Base-by-base conservation (phyloP, 2,888 invertebrate genomes). In the Salpingus planirostris region DNA sequence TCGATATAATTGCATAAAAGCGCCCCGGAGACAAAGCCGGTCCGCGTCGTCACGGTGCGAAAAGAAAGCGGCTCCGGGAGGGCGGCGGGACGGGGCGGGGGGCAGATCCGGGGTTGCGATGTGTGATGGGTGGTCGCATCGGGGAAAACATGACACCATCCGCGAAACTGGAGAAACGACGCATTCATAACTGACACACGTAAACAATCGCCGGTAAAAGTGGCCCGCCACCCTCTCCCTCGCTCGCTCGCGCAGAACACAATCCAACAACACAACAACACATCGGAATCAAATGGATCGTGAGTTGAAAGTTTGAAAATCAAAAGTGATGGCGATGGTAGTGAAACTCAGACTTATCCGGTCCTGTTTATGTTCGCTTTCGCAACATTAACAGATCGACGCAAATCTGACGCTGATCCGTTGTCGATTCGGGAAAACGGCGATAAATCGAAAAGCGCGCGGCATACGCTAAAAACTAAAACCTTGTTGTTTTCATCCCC, bases 311-410 rank as follows among this genome's bases (percentile, higher is more conserved):
- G 49, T 38, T 48, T 47, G 40, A 34, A 46, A 49, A 47, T 52
- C 46, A 49, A 50, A 49, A 54, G 50, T 50, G 49, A 42, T 43
- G 35, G 42, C 42, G 44, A 49, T 49, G n/a, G n/a, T n/a, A 49
- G 49, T 50, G 50, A 48, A 52, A 50, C 47, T 54, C 53, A 52
- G 49, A 54, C 52, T 53, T 53, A 50, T 52, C 39, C 40, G 12
- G 36, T 36, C 8, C 5, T 49, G 45, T 46, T 46, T 44, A 45
- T 47, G 45, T 50, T 48, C 46, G 43, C 42, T 45, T 46, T 43
- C 45, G 21, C 40, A 38, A 43, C 42, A 40, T 44, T 46, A 44
- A 46, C 34, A 29, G 40, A 43, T 44, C 33, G 33, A 42, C 43
- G 39, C 18, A 18, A 11, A 28, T 11, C 18, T 10, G 21, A n/a